Percentiles rank a stretch among this genome's conserved stretches.
Conservation (phyloP, 2,888 invertebrate species). For the Agrochola circellaris region DNA sequence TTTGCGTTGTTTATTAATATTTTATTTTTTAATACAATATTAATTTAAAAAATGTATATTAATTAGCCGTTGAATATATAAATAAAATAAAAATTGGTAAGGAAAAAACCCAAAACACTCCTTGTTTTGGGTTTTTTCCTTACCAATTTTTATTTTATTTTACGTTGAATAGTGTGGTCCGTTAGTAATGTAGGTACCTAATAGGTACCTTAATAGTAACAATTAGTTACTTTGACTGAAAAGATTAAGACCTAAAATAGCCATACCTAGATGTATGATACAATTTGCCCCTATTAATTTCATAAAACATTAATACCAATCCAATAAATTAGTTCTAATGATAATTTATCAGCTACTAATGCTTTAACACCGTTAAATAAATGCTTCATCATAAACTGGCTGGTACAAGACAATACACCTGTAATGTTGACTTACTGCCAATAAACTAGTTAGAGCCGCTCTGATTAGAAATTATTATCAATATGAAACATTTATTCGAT, state of each 20-base stretch:
- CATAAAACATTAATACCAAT: neutral
- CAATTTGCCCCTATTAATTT: no score
- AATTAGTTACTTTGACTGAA: no score
- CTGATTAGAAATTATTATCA: constrained; percentile 44
- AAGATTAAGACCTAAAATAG: no score
- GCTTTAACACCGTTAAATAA: constrained; percentile 24
- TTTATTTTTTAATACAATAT: neutral
- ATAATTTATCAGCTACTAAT: neutral
- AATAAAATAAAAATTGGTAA: no score
- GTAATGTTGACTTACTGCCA: constrained; percentile 54
- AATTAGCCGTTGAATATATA: no score
- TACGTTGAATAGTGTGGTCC: neutral
- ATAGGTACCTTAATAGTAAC: no score
- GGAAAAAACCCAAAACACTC: no score
- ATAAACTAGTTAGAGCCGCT: constrained; percentile 42
- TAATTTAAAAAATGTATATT: neutral
- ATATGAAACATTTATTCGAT: constrained; percentile 27
- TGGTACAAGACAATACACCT: constrained; percentile 54
- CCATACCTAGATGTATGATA: no score
- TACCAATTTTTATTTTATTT: neutral
- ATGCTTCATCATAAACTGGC: constrained; percentile 34
- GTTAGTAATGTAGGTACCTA: neutral
- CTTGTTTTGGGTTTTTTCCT: neutral
- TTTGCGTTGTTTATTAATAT: constrained; percentile 18
- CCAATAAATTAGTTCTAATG: no score